Percentiles rank a stretch among this genome's conserved stretches.
These are phyloP conservation scores for Lasioglossum oenotherae DNA, from an alignment of 2,888 invertebrate species.

Conservation along the genomic window DNA sequence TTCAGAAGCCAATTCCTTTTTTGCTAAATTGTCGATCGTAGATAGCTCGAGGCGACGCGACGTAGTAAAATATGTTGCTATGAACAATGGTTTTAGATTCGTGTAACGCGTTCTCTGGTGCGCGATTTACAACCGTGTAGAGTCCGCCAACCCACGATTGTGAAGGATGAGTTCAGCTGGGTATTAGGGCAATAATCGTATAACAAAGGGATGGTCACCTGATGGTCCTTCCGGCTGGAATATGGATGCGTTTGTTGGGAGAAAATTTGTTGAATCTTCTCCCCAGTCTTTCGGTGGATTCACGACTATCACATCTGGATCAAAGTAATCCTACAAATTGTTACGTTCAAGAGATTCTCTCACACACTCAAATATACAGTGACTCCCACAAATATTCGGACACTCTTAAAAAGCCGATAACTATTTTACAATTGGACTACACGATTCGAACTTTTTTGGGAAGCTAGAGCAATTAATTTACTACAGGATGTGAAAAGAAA, in stretches of 20 bases:
- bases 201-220: slow-evolving; percentile 80
- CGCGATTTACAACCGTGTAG: slow-evolving; percentile 48
- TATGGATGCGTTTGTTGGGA: slow-evolving; percentile 72
- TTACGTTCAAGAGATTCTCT: neutral
- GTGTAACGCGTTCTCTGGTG: slow-evolving; percentile 44
- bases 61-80: slow-evolving; percentile 50
- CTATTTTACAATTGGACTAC: too few relatives aligned
- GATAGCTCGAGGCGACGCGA: neutral
- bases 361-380: neutral
- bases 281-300: neutral
- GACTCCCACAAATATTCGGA: too few relatives aligned
- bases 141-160: slow-evolving; percentile 49
- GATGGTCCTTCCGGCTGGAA: slow-evolving; percentile 79
- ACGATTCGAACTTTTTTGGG: too few relatives aligned
- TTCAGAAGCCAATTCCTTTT: slow-evolving; percentile 16
- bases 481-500: too few relatives aligned
- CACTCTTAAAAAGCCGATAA: too few relatives aligned
- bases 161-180: slow-evolving; percentile 69
- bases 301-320: slow-evolving; percentile 9
- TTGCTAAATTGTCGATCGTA: slow-evolving; percentile 16
- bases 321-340: slow-evolving; percentile 29
- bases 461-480: too few relatives aligned
- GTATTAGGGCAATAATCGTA: slow-evolving; percentile 83
- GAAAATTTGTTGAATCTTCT: slow-evolving; percentile 62
- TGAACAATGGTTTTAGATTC: slow-evolving; percentile 24